Conservation (phyloP, 23 tunicate species). For the Phallusia fumigata region DNA sequence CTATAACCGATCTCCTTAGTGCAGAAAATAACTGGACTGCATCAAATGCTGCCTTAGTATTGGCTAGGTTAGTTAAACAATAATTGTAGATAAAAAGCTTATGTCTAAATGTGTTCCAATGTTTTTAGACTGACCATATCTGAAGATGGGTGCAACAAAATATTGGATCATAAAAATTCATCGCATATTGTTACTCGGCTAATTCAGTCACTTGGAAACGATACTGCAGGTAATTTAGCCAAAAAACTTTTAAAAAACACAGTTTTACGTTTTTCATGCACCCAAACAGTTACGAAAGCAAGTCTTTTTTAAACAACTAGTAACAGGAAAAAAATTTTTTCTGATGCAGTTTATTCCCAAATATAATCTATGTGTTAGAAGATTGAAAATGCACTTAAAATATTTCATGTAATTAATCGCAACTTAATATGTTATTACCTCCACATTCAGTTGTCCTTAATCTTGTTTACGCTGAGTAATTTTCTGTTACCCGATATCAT, state of each 20-base stretch:
- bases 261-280: too few species aligned
- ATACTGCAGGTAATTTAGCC: slow-evolving; percentile 55
- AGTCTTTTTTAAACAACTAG: too few species aligned
- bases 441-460: slow-evolving; percentile 1
- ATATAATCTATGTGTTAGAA: too few species aligned
- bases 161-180: slow-evolving; percentile 52
- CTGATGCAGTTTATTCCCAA: too few species aligned
- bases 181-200: slow-evolving; percentile 49
- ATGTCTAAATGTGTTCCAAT: not conserved
- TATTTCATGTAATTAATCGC: too few species aligned
- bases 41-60: slow-evolving; percentile 79
- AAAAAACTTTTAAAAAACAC: too few species aligned
- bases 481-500: not conserved
- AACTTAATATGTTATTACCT: too few species aligned
- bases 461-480: not conserved
- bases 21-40: slow-evolving; percentile 83
- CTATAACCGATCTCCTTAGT: slow-evolving; percentile 52
- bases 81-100: not conserved
- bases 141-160: slow-evolving; percentile 59
- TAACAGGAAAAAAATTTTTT: too few species aligned
- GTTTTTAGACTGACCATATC: slow-evolving; percentile 76
- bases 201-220: slow-evolving; percentile 78
- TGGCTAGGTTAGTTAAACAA: slow-evolving; percentile 59
- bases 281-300: too few species aligned
- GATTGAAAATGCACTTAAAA: too few species aligned